Evolutionary conservation across 2,113 vertebrate species (phyloP).

Genomic region (Seriola dumerili): DNA sequence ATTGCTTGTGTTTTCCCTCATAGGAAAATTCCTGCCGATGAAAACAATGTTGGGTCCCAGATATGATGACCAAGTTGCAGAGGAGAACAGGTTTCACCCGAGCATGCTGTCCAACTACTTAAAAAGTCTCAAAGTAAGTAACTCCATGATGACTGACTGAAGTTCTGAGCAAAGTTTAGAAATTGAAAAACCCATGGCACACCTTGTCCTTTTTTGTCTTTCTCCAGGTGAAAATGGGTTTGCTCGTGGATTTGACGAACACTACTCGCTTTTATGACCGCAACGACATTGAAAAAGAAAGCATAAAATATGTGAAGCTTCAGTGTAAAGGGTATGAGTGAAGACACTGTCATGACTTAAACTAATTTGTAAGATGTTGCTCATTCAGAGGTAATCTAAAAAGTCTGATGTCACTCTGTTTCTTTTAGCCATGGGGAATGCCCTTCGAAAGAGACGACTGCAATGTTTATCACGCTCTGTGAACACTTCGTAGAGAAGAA

Average conservation of each 20-base stretch:
- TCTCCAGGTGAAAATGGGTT: slow-evolving; percentile 96
- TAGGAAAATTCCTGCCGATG: slow-evolving; percentile 97
- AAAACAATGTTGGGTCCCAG: slow-evolving; percentile 97
- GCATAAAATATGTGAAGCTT: slow-evolving; percentile 95
- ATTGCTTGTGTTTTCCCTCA: slow-evolving; percentile 10
- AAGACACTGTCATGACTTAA: background rate
- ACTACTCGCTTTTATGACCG: slow-evolving; percentile 96
- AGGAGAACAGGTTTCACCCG: slow-evolving; percentile 95
- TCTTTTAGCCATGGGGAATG: slow-evolving; percentile 92
- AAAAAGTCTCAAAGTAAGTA: slow-evolving; percentile 95
- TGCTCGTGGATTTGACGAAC: slow-evolving; percentile 97
- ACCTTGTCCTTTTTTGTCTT: background rate
- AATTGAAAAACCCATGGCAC: background rate
- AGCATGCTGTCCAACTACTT: slow-evolving; percentile 97
- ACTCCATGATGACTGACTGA: background rate
- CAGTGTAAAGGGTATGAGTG: slow-evolving; percentile 95
- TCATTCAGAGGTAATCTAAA: background rate
- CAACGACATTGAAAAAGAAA: slow-evolving; percentile 95
- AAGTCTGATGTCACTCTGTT: background rate
- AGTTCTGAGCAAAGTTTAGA: background rate
- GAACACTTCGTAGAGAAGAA: slow-evolving; percentile 94
- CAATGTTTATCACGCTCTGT: slow-evolving; percentile 92
- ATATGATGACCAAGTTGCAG: slow-evolving; percentile 96
- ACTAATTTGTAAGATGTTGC: background rate
- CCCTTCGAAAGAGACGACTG: slow-evolving; percentile 91